Percentiles rank a stretch among this genome's conserved stretches.
These are phyloP conservation scores for Semotilus atromaculatus DNA, from an alignment of 2,797 vertebrate species.

Conservation along the genomic window DNA sequence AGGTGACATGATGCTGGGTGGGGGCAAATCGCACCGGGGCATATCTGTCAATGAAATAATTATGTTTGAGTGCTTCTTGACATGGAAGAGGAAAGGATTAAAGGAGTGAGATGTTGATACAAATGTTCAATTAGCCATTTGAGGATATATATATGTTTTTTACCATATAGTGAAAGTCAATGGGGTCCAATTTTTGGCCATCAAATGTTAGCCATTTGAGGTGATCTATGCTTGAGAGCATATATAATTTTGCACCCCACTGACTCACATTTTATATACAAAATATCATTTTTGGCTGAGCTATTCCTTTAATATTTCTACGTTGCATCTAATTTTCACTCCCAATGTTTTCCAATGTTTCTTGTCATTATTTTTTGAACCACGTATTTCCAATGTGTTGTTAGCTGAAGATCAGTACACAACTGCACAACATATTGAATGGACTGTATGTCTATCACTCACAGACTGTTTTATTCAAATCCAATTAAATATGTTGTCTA, in stretches of 20 bases:
- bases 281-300: background rate
- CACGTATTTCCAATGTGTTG: background rate
- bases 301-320: background rate
- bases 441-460: constrained; percentile 5
- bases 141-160: background rate
- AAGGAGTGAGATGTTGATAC: background rate
- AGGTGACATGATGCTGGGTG: constrained; percentile 15
- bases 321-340: background rate
- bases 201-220: background rate
- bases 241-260: no score
- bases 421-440: background rate
- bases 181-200: background rate
- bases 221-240: no score
- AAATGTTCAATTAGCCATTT: background rate
- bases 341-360: background rate
- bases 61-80: constrained; percentile 32
- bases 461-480: background rate
- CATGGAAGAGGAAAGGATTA: constrained; percentile 22
- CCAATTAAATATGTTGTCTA: constrained; percentile 5
- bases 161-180: background rate
- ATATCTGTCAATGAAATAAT: constrained; percentile 43
- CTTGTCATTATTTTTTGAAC: background rate
- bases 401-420: background rate
- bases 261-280: background rate
- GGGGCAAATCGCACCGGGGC: background rate